Conservation (phyloP, 1,140 invertebrate species). For the Eumeta japonica region DNA sequence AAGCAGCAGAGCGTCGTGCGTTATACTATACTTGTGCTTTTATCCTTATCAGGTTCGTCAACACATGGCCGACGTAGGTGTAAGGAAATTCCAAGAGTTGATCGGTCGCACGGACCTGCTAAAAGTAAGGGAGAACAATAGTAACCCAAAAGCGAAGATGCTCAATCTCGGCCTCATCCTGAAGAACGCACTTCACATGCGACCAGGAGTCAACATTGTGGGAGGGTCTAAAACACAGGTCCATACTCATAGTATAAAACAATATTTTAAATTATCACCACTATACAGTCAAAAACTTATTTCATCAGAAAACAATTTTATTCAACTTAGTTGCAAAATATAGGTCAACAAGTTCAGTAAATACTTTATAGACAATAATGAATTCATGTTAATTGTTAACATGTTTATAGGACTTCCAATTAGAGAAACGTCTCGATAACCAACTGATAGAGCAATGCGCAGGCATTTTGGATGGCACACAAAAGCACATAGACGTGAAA, state of each 20-base stretch:
- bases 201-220: conserved; percentile 87
- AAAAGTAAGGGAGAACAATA: conserved; percentile 62
- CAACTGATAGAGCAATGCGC: conserved; percentile 74
- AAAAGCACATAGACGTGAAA: conserved; percentile 69
- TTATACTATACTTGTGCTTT: no score
- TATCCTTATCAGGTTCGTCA: conserved; percentile 66
- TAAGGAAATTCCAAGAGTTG: conserved; percentile 87
- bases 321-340: no score
- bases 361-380: no score
- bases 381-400: no score
- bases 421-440: conserved; percentile 88
- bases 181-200: conserved; percentile 84
- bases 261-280: no score
- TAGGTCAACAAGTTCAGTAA: no score
- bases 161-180: conserved; percentile 85
- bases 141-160: conserved; percentile 77
- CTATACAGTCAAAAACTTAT: background rate
- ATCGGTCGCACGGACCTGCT: conserved; percentile 92
- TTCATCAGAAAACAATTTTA: no score
- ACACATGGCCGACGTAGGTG: conserved; percentile 88
- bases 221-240: conserved; percentile 79
- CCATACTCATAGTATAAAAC: conserved; percentile 6
- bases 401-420: conserved; percentile 92
- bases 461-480: conserved; percentile 72
- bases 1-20: no score